Evolutionary conservation across 1,140 invertebrate species (phyloP).

Genomic region (Orussus abietinus): DNA sequence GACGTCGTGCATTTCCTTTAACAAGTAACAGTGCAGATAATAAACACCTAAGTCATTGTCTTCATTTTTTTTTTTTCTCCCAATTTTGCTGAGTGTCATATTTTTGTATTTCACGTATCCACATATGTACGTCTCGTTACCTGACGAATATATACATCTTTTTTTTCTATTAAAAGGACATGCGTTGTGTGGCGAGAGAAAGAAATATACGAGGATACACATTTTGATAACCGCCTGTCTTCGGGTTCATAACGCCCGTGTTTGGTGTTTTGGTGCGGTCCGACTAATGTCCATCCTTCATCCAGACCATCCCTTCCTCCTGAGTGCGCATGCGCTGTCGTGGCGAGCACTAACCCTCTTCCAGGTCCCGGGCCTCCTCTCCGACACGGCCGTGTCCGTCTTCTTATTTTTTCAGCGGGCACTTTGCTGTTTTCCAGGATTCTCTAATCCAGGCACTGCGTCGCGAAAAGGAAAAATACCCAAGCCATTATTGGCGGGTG

Average conservation of each 20-base stretch:
- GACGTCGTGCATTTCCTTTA: too few relatives aligned
- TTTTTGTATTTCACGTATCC: too few relatives aligned
- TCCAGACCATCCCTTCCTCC: slow-evolving; percentile 4
- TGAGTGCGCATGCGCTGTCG: slow-evolving; percentile 49
- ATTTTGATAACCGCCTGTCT: too few relatives aligned
- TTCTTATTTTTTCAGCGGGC: slow-evolving; percentile 69
- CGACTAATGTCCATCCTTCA: slow-evolving; percentile 17
- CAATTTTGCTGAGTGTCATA: too few relatives aligned
- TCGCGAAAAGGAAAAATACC: slow-evolving; percentile 78
- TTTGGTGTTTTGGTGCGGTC: slow-evolving; percentile 18
- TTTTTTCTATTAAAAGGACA: too few relatives aligned
- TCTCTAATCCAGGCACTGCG: slow-evolving; percentile 77
- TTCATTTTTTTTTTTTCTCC: too few relatives aligned
- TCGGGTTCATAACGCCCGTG: too few relatives aligned
- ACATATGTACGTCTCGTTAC: too few relatives aligned
- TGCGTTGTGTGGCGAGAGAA: slow-evolving; percentile 9
- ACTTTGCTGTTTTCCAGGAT: slow-evolving; percentile 83
- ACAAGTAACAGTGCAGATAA: too few relatives aligned
- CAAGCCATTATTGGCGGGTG: slow-evolving; percentile 75
- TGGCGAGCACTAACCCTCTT: slow-evolving; percentile 51
- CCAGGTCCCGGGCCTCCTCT: slow-evolving; percentile 52
- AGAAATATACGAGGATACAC: slow-evolving; percentile 14
- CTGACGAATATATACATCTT: too few relatives aligned
- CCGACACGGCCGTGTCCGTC: slow-evolving; percentile 55
- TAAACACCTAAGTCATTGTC: too few relatives aligned